Evolutionary conservation across 2,113 vertebrate species (phyloP).

Genomic region (Charina bottae): DNA sequence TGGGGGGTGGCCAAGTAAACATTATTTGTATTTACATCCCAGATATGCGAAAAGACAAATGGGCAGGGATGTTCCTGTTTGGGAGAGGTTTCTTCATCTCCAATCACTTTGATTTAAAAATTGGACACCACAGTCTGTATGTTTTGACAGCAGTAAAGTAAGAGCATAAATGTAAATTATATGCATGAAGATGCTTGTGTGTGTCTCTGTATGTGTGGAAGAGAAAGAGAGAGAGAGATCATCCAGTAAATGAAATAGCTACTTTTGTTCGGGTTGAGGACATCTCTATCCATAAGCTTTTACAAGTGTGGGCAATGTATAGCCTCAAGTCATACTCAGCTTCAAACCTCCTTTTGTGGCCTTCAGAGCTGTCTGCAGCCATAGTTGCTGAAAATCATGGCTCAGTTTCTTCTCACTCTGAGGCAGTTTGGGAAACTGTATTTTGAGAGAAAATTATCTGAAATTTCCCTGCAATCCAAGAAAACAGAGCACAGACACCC

Average conservation of each 20-base stretch:
- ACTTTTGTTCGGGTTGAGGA: background rate
- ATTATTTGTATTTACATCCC: background rate
- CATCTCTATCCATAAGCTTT: background rate
- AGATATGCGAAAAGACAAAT: background rate
- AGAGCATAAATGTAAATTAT: background rate
- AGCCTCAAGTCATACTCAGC: background rate
- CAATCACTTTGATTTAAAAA: constrained; percentile 61
- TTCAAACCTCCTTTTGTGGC: background rate
- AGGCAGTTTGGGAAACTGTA: background rate
- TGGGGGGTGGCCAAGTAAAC: background rate
- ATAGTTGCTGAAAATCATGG: background rate
- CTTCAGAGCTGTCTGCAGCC: background rate
- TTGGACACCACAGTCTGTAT: constrained; percentile 25
- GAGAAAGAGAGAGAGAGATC: constrained; percentile 45
- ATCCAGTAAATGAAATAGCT: background rate
- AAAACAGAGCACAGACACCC: background rate
- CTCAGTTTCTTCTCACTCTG: background rate
- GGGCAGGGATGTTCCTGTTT: background rate
- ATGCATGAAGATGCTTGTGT: background rate
- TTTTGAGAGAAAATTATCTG: background rate
- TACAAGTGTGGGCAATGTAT: background rate
- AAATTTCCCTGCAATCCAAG: background rate
- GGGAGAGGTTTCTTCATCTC: constrained; percentile 47
- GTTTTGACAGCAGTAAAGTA: background rate
- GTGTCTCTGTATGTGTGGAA: background rate